Evolutionary conservation across 2,888 invertebrate species (phyloP).

Genomic region (Sesia apiformis): DNA sequence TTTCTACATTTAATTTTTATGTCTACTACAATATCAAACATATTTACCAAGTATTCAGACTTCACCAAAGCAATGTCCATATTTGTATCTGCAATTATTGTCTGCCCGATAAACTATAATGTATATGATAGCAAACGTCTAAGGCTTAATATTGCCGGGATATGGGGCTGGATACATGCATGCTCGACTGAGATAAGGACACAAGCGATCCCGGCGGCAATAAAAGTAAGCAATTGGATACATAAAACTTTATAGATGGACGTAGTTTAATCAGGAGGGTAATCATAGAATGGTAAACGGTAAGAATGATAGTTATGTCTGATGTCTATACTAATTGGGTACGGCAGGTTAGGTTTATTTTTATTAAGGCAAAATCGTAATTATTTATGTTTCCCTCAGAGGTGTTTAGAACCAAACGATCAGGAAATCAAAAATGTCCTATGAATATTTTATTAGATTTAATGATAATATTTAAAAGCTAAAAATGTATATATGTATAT

Average conservation of each 20-base stretch:
- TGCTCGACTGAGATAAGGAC: constrained; percentile 36
- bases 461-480: too few species aligned
- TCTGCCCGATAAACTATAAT: constrained; percentile 6
- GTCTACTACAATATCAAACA: neutral
- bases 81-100: neutral
- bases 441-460: too few species aligned
- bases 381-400: too few species aligned
- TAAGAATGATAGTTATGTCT: neutral
- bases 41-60: too few species aligned
- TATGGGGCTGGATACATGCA: constrained; percentile 12
- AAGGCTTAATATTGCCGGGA: constrained; percentile 7
- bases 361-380: too few species aligned
- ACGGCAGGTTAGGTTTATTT: too few species aligned
- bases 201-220: constrained; percentile 26
- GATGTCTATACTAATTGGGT: too few species aligned
- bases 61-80: neutral
- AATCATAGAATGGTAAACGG: constrained; percentile 2
- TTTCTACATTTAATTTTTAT: neutral
- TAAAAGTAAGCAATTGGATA: constrained; percentile 45
- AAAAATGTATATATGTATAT: too few species aligned
- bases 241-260: constrained; percentile 44
- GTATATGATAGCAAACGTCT: constrained; percentile 3
- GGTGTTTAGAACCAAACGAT: too few species aligned
- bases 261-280: constrained; percentile 22
- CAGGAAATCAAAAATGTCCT: too few species aligned